Evolutionary conservation across 35 echinoderm and acorn worm species (phyloP), one percentile per base, ranked within the genome.

Genomic region (Apostichopus parvimensis): DNA sequence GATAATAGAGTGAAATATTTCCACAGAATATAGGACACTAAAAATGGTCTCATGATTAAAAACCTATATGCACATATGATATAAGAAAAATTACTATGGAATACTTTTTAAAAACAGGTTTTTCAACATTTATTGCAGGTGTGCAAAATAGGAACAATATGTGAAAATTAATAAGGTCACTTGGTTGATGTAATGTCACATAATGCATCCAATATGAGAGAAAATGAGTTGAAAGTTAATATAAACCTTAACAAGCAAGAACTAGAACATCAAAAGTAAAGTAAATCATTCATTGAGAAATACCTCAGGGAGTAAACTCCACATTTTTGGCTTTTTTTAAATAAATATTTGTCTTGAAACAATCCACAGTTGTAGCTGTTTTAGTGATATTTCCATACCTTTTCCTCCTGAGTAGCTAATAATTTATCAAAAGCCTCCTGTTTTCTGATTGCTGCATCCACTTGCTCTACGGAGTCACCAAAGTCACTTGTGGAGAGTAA

Each of bases 391-490:
- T 80, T 80, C 53, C 86, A 0, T 90, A 96, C 95, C 93, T 99
- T 99, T 83, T 99, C 97, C 70, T 99, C 97, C 82, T 99, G 97
- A 13, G 92, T 90, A 21, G 91, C 89, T 9, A 99, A 55, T 58
- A 99, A 22, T 64, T 99, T 99, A 77, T 99, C 97, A 96, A 99
- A 99, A 23, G 93, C 95, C 20, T 99, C 97, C 77, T 99, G 97
- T 91, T 96, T 99, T 75, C 93, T 99, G 61, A 93, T 94, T 21
- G 82, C 79, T 21, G 75, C 95, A 81, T 99, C 97, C 1, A 99
- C 93, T 79, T 99, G 92, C 84, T 99, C 95, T n/a, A 96, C 94
- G 9, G 97, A 90, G 9, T 92, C 61, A 76, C 93, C 95, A 57
- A 96, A 79, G 11, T 83, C 93, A 89, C 87, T 88, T 13, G 90